phyloP scores from a whole-genome alignment of 2,888 invertebrate genomes.

The Callimorpha dominula region DNA sequence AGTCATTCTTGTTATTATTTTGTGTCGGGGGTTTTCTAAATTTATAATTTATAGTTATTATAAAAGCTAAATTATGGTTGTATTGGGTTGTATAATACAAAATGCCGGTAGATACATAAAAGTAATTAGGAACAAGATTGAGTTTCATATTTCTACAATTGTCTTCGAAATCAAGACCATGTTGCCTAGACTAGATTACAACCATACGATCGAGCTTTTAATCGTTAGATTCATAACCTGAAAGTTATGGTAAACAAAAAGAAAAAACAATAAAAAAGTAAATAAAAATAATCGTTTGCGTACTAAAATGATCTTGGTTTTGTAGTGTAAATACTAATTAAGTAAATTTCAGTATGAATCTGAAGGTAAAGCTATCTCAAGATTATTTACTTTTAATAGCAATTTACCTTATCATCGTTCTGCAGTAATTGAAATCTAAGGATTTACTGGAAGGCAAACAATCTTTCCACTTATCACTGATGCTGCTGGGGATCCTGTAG shows the following conservation, averaged over 20 bases:
- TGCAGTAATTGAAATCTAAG: slow-evolving; percentile 10
- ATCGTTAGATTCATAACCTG: neutral
- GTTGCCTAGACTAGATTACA: too few relatives aligned
- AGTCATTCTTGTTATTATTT: too few relatives aligned
- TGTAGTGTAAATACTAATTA: neutral
- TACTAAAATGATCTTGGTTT: neutral
- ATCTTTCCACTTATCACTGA: slow-evolving; percentile 7
- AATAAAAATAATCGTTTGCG: neutral
- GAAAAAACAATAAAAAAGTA: neutral
- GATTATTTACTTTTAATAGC: slow-evolving; percentile 10
- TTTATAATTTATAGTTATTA: too few relatives aligned
- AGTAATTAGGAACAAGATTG: too few relatives aligned
- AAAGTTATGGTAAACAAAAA: neutral
- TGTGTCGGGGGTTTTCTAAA: too few relatives aligned
- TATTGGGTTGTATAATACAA: too few relatives aligned
- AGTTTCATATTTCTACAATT: neutral
- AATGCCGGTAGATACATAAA: too few relatives aligned
- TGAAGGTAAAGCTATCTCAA: slow-evolving; percentile 2
- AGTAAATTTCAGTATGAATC: neutral
- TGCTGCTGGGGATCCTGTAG: neutral
- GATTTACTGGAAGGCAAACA: slow-evolving; percentile 3
- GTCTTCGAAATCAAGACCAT: neutral
- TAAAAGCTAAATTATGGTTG: too few relatives aligned
- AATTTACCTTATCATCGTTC: slow-evolving; percentile 1
- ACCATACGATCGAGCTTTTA: too few relatives aligned